Base-by-base conservation (phyloP, 2,888 invertebrate genomes). In the Amblyjoppa proteus region DNA sequence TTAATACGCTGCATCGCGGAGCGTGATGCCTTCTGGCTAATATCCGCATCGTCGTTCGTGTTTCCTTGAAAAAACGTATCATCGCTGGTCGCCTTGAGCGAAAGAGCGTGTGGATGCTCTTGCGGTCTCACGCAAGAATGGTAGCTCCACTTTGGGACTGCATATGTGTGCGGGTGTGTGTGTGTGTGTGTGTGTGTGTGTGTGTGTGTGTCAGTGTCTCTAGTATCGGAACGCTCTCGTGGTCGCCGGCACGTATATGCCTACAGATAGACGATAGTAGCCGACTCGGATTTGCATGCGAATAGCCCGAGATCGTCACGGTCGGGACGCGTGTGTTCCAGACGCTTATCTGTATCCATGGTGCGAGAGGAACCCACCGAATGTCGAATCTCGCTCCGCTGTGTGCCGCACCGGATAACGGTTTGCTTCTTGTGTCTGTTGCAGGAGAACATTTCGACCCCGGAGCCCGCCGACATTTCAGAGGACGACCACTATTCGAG, bases 401-500 rank as follows among this genome's bases (percentile, higher is more conserved):
- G 41, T 64, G 45, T 49, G 71, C 58, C 69, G 79, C 76, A 69
- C 84, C 79, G 76, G 79, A 85, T 87, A 87, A 87, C 84, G 75
- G 79, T 82, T 79, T 78, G 82, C 76, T 83, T 88, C 64, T 85
- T 88, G 64, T 73, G 85, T 93, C 76, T 93, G 92, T 96, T 96
- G 9, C 96, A 97, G 97, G 97, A 97, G 91, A 97, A 96, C 90
- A 94, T 96, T 89, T 94, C 95, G 85, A 96, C 96, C 51, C 96
- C 96, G 41, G 97, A 97, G 91, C 96, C 96, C 9, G 95, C 95
- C 3, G 97, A 97, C 90, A 96, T 96, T 94, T 96, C 95, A 88
- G 97, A 97, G 89, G 97, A 97, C 88, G 97, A 97, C 90, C 96
- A 96, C 90, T 97, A 95, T 92, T 95, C 96, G 92, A 96, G 97